Evolutionary conservation across 2,797 vertebrate species (phyloP).

Genomic region (Pangasius djambal): DNA sequence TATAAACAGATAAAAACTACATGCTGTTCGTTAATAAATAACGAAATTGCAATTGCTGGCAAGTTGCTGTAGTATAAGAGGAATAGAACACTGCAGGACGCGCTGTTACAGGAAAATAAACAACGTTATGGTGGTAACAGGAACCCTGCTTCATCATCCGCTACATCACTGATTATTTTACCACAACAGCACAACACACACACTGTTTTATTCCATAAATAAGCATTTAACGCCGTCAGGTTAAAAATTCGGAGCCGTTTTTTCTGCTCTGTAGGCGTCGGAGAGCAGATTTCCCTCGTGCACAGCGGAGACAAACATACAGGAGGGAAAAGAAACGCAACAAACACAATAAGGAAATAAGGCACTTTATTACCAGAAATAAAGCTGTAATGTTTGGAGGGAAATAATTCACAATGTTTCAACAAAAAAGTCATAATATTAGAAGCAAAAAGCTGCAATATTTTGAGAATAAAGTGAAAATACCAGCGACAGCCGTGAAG

Average conservation of each 20-base stretch:
- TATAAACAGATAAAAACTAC: not conserved
- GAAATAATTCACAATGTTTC: not conserved
- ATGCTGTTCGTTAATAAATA: not conserved
- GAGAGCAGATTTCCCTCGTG: not conserved
- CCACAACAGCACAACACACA: not conserved
- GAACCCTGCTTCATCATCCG: no score
- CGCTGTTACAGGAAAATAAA: no score
- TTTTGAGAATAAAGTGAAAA: not conserved
- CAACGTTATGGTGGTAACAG: no score
- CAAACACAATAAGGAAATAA: not conserved
- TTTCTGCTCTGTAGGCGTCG: not conserved
- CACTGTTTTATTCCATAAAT: no score
- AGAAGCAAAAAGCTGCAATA: not conserved
- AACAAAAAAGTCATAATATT: not conserved
- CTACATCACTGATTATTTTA: no score
- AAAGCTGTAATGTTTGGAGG: not conserved
- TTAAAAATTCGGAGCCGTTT: not conserved
- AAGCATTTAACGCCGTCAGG: no score
- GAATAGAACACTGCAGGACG: no score
- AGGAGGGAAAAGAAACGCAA: not conserved
- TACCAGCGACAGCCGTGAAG: no score
- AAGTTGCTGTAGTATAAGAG: not conserved
- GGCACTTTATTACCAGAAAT: not conserved
- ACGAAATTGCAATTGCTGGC: not conserved
- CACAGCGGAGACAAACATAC: not conserved